Conservation (phyloP, 2,797 vertebrate species). For the Lepus oiostolus region DNA sequence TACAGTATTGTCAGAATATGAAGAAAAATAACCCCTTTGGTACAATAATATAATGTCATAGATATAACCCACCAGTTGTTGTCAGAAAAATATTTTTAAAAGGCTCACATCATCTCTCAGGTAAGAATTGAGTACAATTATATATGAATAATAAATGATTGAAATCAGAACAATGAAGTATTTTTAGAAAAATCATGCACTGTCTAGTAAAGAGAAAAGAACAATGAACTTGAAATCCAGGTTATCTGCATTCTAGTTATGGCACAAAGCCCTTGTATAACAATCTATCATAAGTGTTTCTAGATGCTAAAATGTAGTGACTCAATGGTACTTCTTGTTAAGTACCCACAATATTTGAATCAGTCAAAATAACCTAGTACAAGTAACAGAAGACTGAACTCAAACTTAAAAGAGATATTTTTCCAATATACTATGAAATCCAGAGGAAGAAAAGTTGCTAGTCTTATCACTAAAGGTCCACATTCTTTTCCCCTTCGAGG, state of each 20-base stretch:
- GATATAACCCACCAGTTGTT: neutral
- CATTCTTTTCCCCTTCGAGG: neutral
- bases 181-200: neutral
- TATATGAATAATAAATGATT: neutral
- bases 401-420: neutral
- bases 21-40: neutral
- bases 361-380: conserved; percentile 24
- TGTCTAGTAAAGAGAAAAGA: neutral
- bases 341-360: neutral
- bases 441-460: neutral
- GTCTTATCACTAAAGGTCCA: neutral
- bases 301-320: neutral
- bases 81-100: conserved; percentile 30
- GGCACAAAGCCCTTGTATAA: neutral
- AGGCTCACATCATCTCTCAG: neutral
- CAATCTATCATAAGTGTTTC: neutral
- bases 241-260: neutral
- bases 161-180: neutral
- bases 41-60: neutral
- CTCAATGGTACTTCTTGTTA: conserved; percentile 41
- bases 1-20: neutral
- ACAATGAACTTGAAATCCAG: neutral
- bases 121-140: neutral
- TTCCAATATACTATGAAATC: neutral
- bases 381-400: neutral